Base-by-base conservation (phyloP, 2,797 vertebrate species). In the Melanotaenia trifasciata region DNA sequence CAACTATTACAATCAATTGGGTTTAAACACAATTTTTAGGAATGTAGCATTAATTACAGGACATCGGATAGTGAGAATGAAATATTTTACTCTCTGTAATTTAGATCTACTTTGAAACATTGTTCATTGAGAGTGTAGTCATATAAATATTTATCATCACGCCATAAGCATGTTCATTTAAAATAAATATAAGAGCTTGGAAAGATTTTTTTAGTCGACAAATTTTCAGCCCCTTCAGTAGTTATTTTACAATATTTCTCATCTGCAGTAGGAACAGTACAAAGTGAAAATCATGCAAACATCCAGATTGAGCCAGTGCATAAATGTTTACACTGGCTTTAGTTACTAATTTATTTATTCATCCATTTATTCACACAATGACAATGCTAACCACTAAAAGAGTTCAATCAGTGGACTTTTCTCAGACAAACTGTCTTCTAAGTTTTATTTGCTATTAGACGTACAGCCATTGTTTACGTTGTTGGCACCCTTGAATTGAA, bases 1-100 rank as follows among this genome's bases (percentile, higher is more conserved):
- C 75, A 74, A 66, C 79, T 72, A 67, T 82, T 64, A 22, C 70
- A 70, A 56, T 69, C 35, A 35, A 73, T 64, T 81, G 85, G 62
- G 70, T 84, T 78, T 78, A 80, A 85, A 85, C 84, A 79, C 66
- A 28, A 64, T 75, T 70, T 78, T 74, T 56, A 67, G 72, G 73
- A 67, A 75, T 69, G 74, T 61, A 63, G 78, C 71, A 66, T 76
- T 78, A 77, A 62, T 72, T 72, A 56, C 56, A 66, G 70, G 35
- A n/a, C 57, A 65, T 70, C 84, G 80, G 75, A 84, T 86, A 79
- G 84, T 70, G 64, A 63, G 63, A 75, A 63, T 24, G 40, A 76
- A 80, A 51, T 72, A 70, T 60, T 51, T 75, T 54, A 38, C n/a
- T 70, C 50, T 53, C 38, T 57, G 51, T 53, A 58, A 64, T 56